Base-by-base conservation (phyloP, 2,113 vertebrate species). In the Elephantulus edwardii region DNA sequence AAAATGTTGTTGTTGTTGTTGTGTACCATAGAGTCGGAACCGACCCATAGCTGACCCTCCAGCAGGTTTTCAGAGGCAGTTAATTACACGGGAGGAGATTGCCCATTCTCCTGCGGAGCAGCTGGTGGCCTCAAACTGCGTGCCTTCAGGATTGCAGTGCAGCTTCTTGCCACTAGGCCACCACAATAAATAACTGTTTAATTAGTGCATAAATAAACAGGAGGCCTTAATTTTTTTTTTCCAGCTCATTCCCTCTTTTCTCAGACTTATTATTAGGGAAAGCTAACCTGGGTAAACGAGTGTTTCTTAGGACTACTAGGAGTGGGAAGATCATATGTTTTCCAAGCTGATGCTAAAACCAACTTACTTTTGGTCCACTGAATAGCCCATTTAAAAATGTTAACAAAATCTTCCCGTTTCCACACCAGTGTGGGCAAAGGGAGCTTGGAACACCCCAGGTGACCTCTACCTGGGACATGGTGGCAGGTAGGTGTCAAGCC, bases 281-380 rank as follows among this genome's bases (percentile, higher is more conserved):
- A 58, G 62, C 24, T 28, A 30, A 72, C 62, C 26, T 83, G 66
- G 17, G 22, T 54, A 50, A 64, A 35, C 44, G 33, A 56, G 28
- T 6, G 35, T 12, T 64, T 48, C 60, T 75, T 64, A 50, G 0
- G 4, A 5, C 56, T 28, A 6, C 48, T 88, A 80, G 68, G 46
- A 87, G 81, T 20, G 58, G 14, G 19, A 88, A 88, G 71, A 78
- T 28, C 24, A 22, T 72, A 28, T 80, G 35, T 66, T 92, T 88
- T 88, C 58, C 50, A 93, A 86, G 46, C 68, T 5, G 16, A 62
- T 82, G 46, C 82, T 84, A 71, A 95, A 86, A 66, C 56, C 26
- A 88, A 95, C 86, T 89, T 94, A 48, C 85, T 89, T 93, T n/a
- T 82, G 84, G 85, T 75, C 72, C 44, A 50, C 24, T 85, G 87